Evolutionary conservation across 1,140 invertebrate species (phyloP).

Genomic region (Metaphire vulgaris): DNA sequence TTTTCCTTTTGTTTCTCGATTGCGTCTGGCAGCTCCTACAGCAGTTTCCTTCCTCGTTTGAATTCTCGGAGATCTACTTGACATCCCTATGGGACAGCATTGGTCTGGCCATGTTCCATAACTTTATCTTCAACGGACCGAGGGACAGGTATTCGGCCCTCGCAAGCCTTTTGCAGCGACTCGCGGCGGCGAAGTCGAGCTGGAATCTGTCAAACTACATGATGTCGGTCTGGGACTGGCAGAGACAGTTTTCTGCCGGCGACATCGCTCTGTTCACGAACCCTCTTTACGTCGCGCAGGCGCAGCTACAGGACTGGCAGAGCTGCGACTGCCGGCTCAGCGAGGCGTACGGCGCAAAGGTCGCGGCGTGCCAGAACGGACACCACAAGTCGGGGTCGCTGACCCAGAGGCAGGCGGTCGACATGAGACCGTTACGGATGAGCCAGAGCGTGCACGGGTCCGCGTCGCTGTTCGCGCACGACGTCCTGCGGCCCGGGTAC

Average conservation of each 20-base stretch:
- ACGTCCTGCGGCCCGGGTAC: constrained; percentile 11
- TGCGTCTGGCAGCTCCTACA: constrained; percentile 83
- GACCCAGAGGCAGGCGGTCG: neutral
- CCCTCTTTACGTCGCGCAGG: constrained; percentile 37
- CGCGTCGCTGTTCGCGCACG: neutral
- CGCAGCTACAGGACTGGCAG: neutral
- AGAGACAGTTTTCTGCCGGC: constrained; percentile 39
- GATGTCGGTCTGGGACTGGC: constrained; percentile 45
- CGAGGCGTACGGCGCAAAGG: neutral
- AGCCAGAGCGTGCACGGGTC: neutral
- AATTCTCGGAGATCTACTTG: constrained; percentile 86
- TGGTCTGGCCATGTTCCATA: constrained; percentile 80
- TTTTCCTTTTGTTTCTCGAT: constrained; percentile 85
- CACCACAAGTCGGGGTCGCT: neutral
- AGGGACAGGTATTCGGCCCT: too few relatives aligned
- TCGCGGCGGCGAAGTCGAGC: too few relatives aligned
- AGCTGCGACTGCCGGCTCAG: neutral
- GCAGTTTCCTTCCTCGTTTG: constrained; percentile 78
- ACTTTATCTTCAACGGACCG: constrained; percentile 76
- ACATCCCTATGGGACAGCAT: constrained; percentile 81
- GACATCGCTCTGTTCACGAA: constrained; percentile 46
- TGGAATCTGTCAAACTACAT: too few relatives aligned
- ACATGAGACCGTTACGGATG: neutral
- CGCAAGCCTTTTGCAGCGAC: too few relatives aligned
- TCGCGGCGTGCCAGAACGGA: too few relatives aligned